These are phyloP conservation scores for Calypte anna DNA, from an alignment of 2,113 vertebrate species.

Conservation along the genomic window DNA sequence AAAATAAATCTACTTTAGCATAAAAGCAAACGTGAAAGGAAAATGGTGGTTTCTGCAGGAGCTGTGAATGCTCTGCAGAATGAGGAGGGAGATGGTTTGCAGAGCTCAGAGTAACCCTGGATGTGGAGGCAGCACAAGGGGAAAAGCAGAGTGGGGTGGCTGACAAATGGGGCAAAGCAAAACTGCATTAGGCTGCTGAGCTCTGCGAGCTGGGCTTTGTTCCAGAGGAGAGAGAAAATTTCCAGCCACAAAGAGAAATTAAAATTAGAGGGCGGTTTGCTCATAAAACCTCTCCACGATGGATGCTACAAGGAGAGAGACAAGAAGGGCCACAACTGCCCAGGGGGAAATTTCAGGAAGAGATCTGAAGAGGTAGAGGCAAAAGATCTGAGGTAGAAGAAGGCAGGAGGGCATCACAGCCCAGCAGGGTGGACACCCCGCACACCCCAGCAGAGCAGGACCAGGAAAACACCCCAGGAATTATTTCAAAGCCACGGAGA, in stretches of 20 bases:
- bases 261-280: neutral
- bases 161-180: neutral
- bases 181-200: neutral
- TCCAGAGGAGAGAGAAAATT: neutral
- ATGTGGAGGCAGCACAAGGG: fast-evolving
- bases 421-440: fast-evolving
- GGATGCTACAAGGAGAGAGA: neutral
- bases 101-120: neutral
- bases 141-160: neutral
- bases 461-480: neutral
- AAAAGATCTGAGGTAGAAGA: neutral
- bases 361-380: neutral
- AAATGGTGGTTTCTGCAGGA: neutral
- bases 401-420: neutral
- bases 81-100: neutral
- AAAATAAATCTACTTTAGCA: neutral
- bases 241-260: neutral
- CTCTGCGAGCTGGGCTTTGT: neutral
- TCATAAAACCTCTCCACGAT: neutral
- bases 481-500: too few relatives aligned
- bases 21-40: neutral
- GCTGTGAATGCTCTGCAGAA: neutral
- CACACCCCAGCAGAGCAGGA: too few relatives aligned
- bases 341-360: neutral
- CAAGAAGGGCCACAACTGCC: neutral